Conservation (phyloP, 1,140 invertebrate species). For the Spodoptera litura region DNA sequence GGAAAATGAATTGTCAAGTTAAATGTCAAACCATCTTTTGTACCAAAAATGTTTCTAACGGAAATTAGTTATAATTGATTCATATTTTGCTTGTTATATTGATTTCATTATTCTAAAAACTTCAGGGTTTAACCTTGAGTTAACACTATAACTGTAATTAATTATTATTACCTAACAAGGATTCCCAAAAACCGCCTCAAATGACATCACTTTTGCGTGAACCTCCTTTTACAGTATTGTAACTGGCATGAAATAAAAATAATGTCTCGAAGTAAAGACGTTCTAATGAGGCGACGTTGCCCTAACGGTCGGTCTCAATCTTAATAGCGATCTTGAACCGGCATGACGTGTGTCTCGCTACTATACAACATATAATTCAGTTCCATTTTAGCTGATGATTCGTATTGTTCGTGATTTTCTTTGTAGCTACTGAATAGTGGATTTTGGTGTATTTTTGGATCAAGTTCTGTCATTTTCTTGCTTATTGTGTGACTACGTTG, state of each 20-base stretch:
- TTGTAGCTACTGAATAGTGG: conserved; percentile 1
- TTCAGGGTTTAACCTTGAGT: neutral
- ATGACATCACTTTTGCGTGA: conserved; percentile 31
- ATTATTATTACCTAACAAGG: conserved; percentile 25
- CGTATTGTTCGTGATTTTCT: conserved; percentile 31
- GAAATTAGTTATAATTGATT: neutral
- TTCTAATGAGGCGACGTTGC: conserved; percentile 37
- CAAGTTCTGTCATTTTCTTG: neutral
- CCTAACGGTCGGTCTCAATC: conserved; percentile 35
- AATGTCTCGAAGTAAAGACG: conserved; percentile 35
- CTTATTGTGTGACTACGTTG: neutral
- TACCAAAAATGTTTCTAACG: neutral
- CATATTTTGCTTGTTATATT: neutral
- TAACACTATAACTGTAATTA: conserved; percentile 15
- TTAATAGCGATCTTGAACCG: conserved; percentile 35
- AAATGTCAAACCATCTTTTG: too few relatives aligned
- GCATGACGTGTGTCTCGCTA: conserved; percentile 27
- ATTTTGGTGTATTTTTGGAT: conserved; percentile 28
- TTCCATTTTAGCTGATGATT: conserved; percentile 38
- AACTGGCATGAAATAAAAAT: conserved; percentile 12
- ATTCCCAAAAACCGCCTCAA: neutral
- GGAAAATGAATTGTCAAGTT: neutral
- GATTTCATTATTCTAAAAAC: neutral
- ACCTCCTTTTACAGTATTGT: conserved; percentile 20
- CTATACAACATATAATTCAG: conserved; percentile 19